Base-by-base conservation (phyloP, 2,113 vertebrate species). In the Megaleporinus macrocephalus region DNA sequence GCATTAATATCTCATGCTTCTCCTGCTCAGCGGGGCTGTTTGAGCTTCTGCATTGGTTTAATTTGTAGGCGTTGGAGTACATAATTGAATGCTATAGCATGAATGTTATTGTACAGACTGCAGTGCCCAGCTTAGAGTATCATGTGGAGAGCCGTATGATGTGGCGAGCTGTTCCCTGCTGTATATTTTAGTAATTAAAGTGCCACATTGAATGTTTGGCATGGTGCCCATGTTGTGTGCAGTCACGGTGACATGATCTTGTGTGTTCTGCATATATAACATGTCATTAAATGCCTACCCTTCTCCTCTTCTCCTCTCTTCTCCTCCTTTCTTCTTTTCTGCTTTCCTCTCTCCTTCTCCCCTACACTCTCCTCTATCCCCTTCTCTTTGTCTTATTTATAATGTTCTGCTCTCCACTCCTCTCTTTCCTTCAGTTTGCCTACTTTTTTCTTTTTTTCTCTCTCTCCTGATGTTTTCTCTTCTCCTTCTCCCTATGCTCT, bases 131-230 rank as follows among this genome's bases (percentile, higher is more conserved):
- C 66, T 70, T 70, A 13, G 33, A 44, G 66, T 18, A n/a, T 70
- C 66, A n/a, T 70, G 41, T 41, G 65, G 30, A 12, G 55, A 59
- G 55, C 10, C 36, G n/a, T 69, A 69, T 69, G 30, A 69, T 41
- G 36, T 44, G 33, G 33, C 41, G 66, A 24, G 36, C 44, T 70
- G 44, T 41, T 70, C 20, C 66, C 33, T 24, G 33, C 66, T 70
- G 66, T 70, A 70, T 70, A 44, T 70, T 41, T 70, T 7, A 41
- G 66, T 70, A 70, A 70, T 70, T 70, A 70, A 70, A 41, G 36
- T 70, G 66, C 41, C 66, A 41, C 41, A 70, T n/a, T 24, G 66
- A 70, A 70, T 24, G 5, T n/a, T 15, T 81, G 61, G 66, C 66
- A 70, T 44, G 62, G 24, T 70, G 63, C 65, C 65, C 65, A 24